Evolutionary conservation across 2,797 vertebrate species (phyloP), one percentile per base, ranked within the genome.

Genomic region (Semotilus atromaculatus): DNA sequence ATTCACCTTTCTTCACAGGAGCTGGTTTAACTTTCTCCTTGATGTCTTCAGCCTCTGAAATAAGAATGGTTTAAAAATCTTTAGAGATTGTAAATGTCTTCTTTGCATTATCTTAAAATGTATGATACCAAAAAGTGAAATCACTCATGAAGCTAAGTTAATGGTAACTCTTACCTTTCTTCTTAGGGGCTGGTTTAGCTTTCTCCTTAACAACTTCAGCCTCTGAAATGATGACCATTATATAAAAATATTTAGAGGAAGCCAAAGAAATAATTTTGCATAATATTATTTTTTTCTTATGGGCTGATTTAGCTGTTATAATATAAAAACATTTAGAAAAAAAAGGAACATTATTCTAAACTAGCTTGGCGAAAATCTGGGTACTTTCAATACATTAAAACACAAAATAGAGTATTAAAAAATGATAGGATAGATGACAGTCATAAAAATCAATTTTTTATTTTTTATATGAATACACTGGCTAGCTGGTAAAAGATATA

Each of bases 151-250:
- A 11, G 48, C 48, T 19, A 51, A 51, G 23, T 58, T 58, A 58
- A 58, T 58, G 21, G 8, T 58, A 58, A 58, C 21, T n/a, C 53
- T n/a, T 58, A 58, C 53, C 53, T 58, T n/a, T 58, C 55, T 58
- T 58, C 7, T 18, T 77, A 87, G 90, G 88, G 67, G 73, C 31
- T 80, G 77, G 79, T 90, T 89, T 92, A 40, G 66, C 84, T 45
- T 90, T 91, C 66, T 90, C 88, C 83, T 92, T 92, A 43, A 82
- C 40, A 58, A 74, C 82, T 23, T 90, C n/a, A 87, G 36, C 78
- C 29, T 85, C 82, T 87, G 64, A 51, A 66, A 79, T n/a, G 6
- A n/a, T 7, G 10, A 60, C 26, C 1, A 10, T 58, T 64, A 19
- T 19, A 53, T 7, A 72, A 9, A 38, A 26, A 36, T 16, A n/a